A percentile compares a stretch with the other conserved stretches of the same genome.
Evolutionary conservation across 2,797 vertebrate species (phyloP).

Genomic region (Enteromius argenteus): DNA sequence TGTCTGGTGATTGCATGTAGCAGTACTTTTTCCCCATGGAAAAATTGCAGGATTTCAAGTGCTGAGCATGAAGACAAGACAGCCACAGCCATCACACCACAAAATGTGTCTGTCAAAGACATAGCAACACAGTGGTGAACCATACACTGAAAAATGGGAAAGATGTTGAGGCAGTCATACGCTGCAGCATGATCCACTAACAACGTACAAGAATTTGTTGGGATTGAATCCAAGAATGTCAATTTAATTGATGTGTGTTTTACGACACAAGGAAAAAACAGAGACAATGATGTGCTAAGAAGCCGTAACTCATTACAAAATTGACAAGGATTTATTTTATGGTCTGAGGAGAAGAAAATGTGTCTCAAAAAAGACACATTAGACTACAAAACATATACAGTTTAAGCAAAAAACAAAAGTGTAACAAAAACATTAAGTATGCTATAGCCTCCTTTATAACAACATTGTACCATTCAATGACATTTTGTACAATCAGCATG

Average conservation of each 20-base stretch:
- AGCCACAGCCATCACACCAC: not conserved
- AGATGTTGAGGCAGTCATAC: not conserved
- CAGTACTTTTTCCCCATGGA: not conserved
- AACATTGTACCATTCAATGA: not conserved
- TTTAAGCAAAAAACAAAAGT: not conserved
- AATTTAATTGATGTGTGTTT: not conserved
- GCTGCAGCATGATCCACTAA: not conserved
- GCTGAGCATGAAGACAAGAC: not conserved
- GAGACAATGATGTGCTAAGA: not conserved
- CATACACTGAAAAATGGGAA: not conserved
- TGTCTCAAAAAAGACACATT: not conserved
- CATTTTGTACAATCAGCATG: not conserved
- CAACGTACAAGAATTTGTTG: not conserved
- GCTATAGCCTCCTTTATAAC: not conserved
- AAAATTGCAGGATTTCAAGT: not conserved
- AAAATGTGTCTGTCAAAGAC: not conserved
- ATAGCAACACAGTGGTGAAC: not conserved
- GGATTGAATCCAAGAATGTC: not conserved
- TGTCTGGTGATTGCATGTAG: not conserved
- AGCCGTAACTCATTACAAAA: conserved; percentile 1
- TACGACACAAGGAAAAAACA: not conserved
- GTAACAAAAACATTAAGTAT: not conserved
- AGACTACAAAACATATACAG: not conserved
- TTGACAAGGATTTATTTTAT: not conserved
- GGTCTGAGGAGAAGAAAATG: not conserved